A percentile compares a stretch with the other conserved stretches of the same genome.
Evolutionary conservation across 1,140 invertebrate genomes (phyloP).

Genomic region (Hypsibius dujardini): DNA sequence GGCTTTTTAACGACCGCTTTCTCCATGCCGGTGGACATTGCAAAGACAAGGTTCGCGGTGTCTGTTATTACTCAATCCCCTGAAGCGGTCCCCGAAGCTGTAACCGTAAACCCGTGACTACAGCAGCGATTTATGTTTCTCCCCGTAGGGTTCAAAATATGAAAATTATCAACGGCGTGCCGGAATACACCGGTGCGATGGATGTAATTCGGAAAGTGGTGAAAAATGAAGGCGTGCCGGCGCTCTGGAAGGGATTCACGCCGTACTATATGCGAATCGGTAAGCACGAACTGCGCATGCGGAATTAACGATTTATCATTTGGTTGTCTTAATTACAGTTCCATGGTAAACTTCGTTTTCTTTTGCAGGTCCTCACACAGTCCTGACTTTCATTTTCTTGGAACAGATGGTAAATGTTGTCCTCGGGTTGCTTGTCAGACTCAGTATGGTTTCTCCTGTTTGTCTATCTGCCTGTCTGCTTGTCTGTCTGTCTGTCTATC

Average conservation of each 20-base stretch:
- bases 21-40: conserved; percentile 97
- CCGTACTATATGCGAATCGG: conserved; percentile 81
- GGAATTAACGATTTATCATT: no score
- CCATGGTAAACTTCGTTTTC: neutral
- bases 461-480: no score
- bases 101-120: no score
- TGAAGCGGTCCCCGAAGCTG: no score
- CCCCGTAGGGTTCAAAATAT: conserved; percentile 80
- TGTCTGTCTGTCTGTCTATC: no score
- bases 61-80: conserved; percentile 20
- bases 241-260: conserved; percentile 96
- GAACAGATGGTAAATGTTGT: conserved; percentile 88
- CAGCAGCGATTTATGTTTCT: conserved; percentile 24
- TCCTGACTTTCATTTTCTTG: conserved; percentile 91
- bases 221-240: conserved; percentile 76
- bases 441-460: no score
- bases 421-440: no score
- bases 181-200: conserved; percentile 70
- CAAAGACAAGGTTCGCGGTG: conserved; percentile 64
- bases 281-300: conserved; percentile 29
- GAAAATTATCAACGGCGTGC: conserved; percentile 73
- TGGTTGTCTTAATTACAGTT: neutral
- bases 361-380: conserved; percentile 67
- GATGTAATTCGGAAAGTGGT: conserved; percentile 69
- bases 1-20: conserved; percentile 85